Evolutionary conservation across 2,797 vertebrate species (phyloP).

Genomic region (Ctenosaura bakeri): DNA sequence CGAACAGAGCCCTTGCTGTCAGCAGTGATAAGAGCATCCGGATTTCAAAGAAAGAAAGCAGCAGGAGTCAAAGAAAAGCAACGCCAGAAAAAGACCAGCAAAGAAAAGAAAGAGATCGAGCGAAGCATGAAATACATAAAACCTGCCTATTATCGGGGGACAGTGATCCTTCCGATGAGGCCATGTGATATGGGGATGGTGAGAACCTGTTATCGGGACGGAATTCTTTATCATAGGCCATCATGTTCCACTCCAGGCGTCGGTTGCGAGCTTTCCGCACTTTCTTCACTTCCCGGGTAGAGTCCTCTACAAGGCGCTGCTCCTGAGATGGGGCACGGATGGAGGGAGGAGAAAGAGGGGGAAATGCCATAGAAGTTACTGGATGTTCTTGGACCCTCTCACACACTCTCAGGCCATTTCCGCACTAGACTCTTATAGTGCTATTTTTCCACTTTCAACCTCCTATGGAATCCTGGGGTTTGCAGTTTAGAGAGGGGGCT

Average conservation of each 20-base stretch:
- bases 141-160: slow-evolving; percentile 92
- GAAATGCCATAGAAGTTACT: not conserved
- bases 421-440: no score
- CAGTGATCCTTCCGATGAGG: slow-evolving; percentile 92
- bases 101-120: slow-evolving; percentile 46
- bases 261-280: slow-evolving; percentile 93
- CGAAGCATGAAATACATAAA: slow-evolving; percentile 60
- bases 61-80: not conserved
- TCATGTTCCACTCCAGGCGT: slow-evolving; percentile 93
- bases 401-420: no score
- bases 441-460: no score
- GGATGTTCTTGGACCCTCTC: no score
- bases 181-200: slow-evolving; percentile 92
- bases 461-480: no score
- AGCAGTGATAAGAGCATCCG: not conserved
- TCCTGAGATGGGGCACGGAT: slow-evolving; percentile 68
- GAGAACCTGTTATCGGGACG: slow-evolving; percentile 91
- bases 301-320: slow-evolving; percentile 90
- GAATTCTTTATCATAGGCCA: slow-evolving; percentile 95
- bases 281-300: slow-evolving; percentile 92
- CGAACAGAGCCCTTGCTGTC: not conserved
- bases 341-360: rapidly evolving
- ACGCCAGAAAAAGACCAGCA: slow-evolving; percentile 11
- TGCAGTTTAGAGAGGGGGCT: no score
- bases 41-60: not conserved